Conservation (phyloP, 2,888 invertebrate genomes). For the Drosophila lutescens region DNA sequence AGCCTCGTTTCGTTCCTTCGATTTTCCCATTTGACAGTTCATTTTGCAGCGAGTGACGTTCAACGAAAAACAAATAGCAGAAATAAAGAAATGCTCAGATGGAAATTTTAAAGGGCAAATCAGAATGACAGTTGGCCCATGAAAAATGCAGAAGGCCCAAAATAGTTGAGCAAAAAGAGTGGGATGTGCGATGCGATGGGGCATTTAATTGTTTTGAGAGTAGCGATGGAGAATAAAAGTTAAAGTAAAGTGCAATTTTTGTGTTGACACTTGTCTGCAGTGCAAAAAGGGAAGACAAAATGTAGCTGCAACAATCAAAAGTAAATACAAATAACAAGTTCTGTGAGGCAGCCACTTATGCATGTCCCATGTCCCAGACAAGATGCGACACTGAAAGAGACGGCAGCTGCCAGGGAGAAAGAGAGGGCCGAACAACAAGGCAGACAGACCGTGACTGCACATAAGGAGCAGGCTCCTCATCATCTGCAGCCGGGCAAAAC, state of each 20-base stretch:
- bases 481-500: slow-evolving; percentile 48
- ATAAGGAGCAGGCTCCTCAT: slow-evolving; percentile 60
- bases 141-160: slow-evolving; percentile 40
- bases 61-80: slow-evolving; percentile 39
- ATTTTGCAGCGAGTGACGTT: slow-evolving; percentile 63
- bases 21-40: slow-evolving; percentile 65
- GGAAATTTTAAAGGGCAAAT: slow-evolving; percentile 58
- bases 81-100: slow-evolving; percentile 35
- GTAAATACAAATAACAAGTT: slow-evolving; percentile 78
- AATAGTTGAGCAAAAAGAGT: slow-evolving; percentile 12
- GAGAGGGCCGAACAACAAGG: slow-evolving; percentile 46
- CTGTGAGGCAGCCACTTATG: slow-evolving; percentile 74
- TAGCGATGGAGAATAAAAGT: slow-evolving; percentile 26
- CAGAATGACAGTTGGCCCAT: slow-evolving; percentile 54
- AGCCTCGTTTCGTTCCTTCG: slow-evolving; percentile 42
- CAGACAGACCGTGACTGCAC: slow-evolving; percentile 68
- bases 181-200: slow-evolving; percentile 1
- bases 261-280: slow-evolving; percentile 58
- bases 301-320: slow-evolving; percentile 70
- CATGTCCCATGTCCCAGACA: slow-evolving; percentile 68
- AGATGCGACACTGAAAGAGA: slow-evolving; percentile 30
- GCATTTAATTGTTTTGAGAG: slow-evolving; percentile 45
- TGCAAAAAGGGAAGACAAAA: slow-evolving; percentile 29
- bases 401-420: slow-evolving; percentile 4
- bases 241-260: slow-evolving; percentile 43